These are phyloP conservation scores for Alectoris magna DNA, from an alignment of 2,797 vertebrate species.

Conservation along the genomic window DNA sequence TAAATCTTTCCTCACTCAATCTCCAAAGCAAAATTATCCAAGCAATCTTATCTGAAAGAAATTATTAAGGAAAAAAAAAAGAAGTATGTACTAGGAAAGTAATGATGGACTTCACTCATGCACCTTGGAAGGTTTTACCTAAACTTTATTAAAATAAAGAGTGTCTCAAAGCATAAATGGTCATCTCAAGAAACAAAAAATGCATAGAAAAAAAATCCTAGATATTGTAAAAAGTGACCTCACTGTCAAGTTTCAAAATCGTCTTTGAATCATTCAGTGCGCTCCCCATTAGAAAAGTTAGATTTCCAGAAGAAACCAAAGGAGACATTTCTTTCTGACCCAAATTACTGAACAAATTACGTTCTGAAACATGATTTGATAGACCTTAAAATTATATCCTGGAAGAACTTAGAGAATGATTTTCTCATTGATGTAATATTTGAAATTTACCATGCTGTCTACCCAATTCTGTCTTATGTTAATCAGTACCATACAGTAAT, in stretches of 20 bases:
- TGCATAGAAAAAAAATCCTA: not conserved
- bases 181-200: not conserved
- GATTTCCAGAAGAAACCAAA: not conserved
- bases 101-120: not conserved
- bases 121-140: not conserved
- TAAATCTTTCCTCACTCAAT: not conserved
- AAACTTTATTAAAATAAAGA: not conserved
- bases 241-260: not conserved
- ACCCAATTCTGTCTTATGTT: not conserved
- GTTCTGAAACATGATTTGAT: not conserved
- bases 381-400: not conserved
- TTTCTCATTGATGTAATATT: not conserved
- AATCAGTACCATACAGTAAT: not conserved
- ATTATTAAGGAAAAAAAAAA: not conserved
- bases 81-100: not conserved
- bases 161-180: not conserved
- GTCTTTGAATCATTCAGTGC: not conserved
- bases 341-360: not conserved
- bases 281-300: not conserved
- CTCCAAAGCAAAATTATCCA: not conserved
- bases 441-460: not conserved
- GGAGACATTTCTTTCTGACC: not conserved
- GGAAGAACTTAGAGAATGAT: not conserved
- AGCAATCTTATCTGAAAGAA: not conserved
- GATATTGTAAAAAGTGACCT: not conserved